Evolutionary conservation across 1,140 invertebrate species (phyloP).

Genomic region (Drosophila suzukii): DNA sequence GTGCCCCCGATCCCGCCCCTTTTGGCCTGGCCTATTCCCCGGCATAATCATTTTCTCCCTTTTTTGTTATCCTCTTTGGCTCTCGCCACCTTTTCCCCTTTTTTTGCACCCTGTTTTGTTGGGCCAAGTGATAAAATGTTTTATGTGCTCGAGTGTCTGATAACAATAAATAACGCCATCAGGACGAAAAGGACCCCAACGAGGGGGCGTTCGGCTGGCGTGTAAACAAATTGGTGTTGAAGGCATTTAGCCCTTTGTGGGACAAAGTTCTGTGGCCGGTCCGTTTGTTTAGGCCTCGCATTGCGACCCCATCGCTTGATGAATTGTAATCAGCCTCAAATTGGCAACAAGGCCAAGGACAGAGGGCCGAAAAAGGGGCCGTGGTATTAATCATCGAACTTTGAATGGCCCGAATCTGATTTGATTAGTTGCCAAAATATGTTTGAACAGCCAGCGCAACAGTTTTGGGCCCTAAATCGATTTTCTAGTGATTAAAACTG

Average conservation of each 20-base stretch:
- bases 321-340: constrained; percentile 77
- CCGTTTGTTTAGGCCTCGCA: constrained; percentile 66
- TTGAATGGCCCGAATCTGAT: constrained; percentile 35
- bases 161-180: constrained; percentile 83
- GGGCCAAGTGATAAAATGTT: constrained; percentile 80
- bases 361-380: constrained; percentile 1
- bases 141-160: constrained; percentile 81
- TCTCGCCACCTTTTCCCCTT: constrained; percentile 14
- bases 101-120: constrained; percentile 34
- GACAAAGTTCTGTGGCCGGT: constrained; percentile 50
- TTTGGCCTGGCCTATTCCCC: constrained; percentile 40
- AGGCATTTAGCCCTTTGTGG: constrained; percentile 59
- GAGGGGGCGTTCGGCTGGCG: constrained; percentile 28
- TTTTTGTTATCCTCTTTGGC: constrained; percentile 1
- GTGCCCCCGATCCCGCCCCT: neutral
- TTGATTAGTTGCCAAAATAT: constrained; percentile 52
- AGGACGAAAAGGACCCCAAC: constrained; percentile 50
- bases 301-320: constrained; percentile 42
- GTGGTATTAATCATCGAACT: constrained; percentile 52
- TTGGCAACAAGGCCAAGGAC: constrained; percentile 45
- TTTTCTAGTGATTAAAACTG: neutral
- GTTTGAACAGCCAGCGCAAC: constrained; percentile 24
- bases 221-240: constrained; percentile 82
- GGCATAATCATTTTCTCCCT: constrained; percentile 59
- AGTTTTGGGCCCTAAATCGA: constrained; percentile 24